Conservation (phyloP, 1,140 invertebrate species). For the Lepidurus apus region DNA sequence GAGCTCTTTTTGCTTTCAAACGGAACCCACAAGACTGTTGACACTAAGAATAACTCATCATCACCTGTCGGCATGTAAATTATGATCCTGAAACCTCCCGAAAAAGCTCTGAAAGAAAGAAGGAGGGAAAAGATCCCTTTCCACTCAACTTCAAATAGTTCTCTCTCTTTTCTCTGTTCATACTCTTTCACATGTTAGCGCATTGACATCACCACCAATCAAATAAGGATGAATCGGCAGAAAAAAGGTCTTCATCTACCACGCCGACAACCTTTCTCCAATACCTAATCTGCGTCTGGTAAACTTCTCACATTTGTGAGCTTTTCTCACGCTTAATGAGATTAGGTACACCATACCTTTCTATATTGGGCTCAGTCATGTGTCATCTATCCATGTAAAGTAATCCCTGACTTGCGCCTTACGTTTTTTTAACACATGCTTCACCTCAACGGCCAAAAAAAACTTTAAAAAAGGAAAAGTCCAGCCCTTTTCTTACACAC, state of each 20-base stretch:
- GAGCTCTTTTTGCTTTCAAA: background rate
- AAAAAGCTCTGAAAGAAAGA: background rate
- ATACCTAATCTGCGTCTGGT: background rate
- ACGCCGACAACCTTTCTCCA: background rate
- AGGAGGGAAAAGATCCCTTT: background rate
- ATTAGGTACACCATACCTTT: background rate
- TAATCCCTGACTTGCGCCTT: background rate
- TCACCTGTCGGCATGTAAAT: background rate
- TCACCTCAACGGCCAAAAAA: background rate
- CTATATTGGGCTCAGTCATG: background rate
- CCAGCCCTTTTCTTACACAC: no score
- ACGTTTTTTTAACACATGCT: background rate
- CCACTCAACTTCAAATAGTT: background rate
- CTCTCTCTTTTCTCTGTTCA: background rate
- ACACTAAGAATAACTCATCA: slow-evolving; percentile 19
- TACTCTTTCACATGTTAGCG: slow-evolving; percentile 10
- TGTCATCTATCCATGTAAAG: background rate
- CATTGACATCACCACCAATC: background rate
- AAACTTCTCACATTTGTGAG: background rate
- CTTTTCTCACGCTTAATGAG: slow-evolving; percentile 18
- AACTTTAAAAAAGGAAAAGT: no score
- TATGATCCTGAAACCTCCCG: background rate
- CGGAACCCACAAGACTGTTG: background rate
- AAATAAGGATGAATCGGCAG: background rate
- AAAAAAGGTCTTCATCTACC: slow-evolving; percentile 10